These are phyloP conservation scores for Rhaphigaster nebulosa DNA, from an alignment of 2,888 invertebrate genomes.

Conservation along the genomic window DNA sequence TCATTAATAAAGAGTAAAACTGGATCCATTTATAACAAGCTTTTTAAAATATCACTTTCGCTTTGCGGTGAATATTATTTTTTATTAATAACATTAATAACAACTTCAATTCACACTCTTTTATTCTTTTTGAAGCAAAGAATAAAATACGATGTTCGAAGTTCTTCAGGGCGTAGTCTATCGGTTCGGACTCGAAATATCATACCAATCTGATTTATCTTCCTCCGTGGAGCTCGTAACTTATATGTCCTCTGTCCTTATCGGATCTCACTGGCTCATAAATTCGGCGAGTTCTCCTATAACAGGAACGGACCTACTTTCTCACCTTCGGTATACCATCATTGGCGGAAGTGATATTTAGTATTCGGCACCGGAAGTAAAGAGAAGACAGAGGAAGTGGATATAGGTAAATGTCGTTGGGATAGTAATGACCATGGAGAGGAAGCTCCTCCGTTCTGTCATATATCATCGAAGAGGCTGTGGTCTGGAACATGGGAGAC, in stretches of 20 bases:
- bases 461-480: slow-evolving; percentile 28
- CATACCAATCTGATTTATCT: slow-evolving; percentile 2
- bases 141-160: background rate
- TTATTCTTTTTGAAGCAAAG: background rate
- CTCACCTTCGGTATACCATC: background rate
- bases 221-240: background rate
- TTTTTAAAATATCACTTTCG: background rate
- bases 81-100: background rate
- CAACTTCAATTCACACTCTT: background rate
- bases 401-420: slow-evolving; percentile 25
- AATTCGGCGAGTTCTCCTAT: background rate
- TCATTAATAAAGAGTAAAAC: background rate
- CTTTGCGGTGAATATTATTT: background rate
- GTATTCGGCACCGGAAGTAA: background rate
- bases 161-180: background rate
- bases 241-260: background rate
- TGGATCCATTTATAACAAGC: background rate
- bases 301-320: slow-evolving; percentile 11
- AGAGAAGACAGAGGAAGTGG: slow-evolving; percentile 11
- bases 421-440: background rate
- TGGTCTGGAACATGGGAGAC: background rate
- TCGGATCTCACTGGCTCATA: background rate
- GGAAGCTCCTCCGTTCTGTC: background rate
- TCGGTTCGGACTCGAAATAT: background rate
- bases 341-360: slow-evolving; percentile 37